Evolutionary conservation across 30 jellyfish, hydroid and myxozoan species (phyloP).

Genomic region (Hydractinia symbiolongicarpus): DNA sequence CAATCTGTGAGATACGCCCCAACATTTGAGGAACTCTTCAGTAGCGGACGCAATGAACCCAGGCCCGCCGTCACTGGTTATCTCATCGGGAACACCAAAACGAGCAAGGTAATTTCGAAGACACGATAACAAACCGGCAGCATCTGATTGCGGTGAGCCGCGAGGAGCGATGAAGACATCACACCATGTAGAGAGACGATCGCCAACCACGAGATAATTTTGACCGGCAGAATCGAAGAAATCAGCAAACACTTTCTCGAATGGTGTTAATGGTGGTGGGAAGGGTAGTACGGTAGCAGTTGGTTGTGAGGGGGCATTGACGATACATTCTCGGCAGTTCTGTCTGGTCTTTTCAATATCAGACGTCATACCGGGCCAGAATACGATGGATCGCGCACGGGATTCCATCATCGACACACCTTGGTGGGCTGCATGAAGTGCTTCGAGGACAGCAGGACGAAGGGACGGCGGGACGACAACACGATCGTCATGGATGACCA

Average conservation of each 20-base stretch:
- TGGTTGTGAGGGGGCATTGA: not conserved
- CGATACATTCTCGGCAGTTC: not conserved
- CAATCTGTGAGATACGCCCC: not conserved
- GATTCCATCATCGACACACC: constrained; percentile 16
- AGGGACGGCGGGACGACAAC: constrained; percentile 9
- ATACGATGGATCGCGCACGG: not conserved
- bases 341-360: not conserved
- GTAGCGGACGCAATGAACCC: not conserved
- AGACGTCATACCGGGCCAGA: constrained; percentile 16
- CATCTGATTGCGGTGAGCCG: constrained; percentile 13
- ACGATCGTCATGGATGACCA: constrained; percentile 22
- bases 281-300: not conserved
- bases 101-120: not conserved
- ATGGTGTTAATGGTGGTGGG: no score
- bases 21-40: not conserved
- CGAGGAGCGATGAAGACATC: constrained; percentile 1
- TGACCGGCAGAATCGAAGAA: no score
- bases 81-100: constrained; percentile 7
- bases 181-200: constrained; percentile 9
- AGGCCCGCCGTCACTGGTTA: constrained; percentile 7
- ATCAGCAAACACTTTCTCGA: no score
- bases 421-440: constrained; percentile 22
- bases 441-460: not conserved
- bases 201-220: constrained; percentile 10
- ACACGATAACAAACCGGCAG: not conserved